Evolutionary conservation across 2,888 invertebrate genomes (phyloP), one percentile per base, ranked within the genome.

Genomic region (Cephus rjabovi): DNA sequence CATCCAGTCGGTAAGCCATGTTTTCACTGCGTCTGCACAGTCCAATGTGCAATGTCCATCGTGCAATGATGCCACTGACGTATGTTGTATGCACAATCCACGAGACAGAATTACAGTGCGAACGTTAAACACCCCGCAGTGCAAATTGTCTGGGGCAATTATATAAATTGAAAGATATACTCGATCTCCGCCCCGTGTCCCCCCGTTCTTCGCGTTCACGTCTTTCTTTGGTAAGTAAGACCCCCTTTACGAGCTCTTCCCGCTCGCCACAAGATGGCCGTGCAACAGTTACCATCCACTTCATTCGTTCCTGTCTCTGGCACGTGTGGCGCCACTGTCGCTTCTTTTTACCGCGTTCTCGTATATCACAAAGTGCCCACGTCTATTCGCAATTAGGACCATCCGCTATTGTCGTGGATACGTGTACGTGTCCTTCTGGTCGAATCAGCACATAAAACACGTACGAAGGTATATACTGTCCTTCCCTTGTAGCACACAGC

Each of bases 1-100:
- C 79, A 78, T 77, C 74, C 76, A 75, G 76, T 75, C 74, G 76
- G 37, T 40, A 69, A 6, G 23, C 69, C 69, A 69, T n/a, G 30
- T 35, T 69, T n/a, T 69, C 56, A 9, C 23, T 56, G 23, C 6
- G 56, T 56, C 56, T 56, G 56, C 56, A 56, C 6, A 2, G 15
- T 56, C 23, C 56, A 23, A 6, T 56, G 23, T 23, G 56, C 23
- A 9, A 23, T 56, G 23, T 9, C 9, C 56, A 56, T 56, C 56
- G 56, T 23, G 23, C 23, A 23, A 56, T 15, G 15, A 56, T 23
- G 23, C 56, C 56, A 40, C 40, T 1, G 15, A 15, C 15, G 0
- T 23, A 56, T 15, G 56, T 56, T 23, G 56, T 23, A 23, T 56
- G 56, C 23, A 56, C 56, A 56, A 56, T 56, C 56, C 15, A 56